Percentiles rank a stretch among this genome's conserved stretches.
phyloP scores from a whole-genome alignment of 2,113 vertebrate genomes.

The Oncorhynchus tshawytscha region DNA sequence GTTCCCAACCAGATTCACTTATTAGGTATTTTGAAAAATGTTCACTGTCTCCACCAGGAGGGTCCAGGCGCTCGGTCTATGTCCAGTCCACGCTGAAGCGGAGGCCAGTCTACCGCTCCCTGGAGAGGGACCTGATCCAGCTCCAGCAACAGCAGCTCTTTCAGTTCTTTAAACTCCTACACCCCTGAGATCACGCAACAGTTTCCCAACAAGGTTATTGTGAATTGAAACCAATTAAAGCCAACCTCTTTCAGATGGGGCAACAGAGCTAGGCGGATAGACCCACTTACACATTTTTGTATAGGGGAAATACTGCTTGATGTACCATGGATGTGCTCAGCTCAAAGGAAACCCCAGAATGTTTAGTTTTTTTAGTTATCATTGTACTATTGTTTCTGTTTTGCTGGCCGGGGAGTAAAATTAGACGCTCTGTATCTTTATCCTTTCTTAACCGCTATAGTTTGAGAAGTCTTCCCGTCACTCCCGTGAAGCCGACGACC shows the following conservation, averaged over 20 bases:
- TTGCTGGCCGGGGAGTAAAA: not conserved
- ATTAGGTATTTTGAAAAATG: not conserved
- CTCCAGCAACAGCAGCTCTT: conserved; percentile 92
- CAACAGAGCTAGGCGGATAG: not conserved
- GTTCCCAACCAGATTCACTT: not conserved
- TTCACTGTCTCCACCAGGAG: conserved; percentile 55
- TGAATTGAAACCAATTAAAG: no score
- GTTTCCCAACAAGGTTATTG: conserved; percentile 88
- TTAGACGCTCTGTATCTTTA: conserved; percentile 33
- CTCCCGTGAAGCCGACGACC: conserved; percentile 90
- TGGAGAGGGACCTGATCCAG: conserved; percentile 92
- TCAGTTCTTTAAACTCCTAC: conserved; percentile 85
- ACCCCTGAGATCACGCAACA: conserved; percentile 90
- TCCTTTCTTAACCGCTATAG: conserved; percentile 64
- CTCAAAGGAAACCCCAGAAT: not conserved
- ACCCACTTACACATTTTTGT: not conserved
- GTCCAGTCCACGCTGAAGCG: conserved; percentile 81
- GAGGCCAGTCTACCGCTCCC: conserved; percentile 87
- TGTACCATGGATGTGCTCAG: not conserved
- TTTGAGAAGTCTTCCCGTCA: conserved; percentile 86
- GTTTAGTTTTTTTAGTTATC: not conserved
- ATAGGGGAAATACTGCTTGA: no score
- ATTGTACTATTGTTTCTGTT: not conserved
- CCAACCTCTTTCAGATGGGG: not conserved
- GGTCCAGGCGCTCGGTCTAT: conserved; percentile 76